phyloP scores from a whole-genome alignment of 2,113 vertebrate genomes.

The Xiphophorus couchianus region DNA sequence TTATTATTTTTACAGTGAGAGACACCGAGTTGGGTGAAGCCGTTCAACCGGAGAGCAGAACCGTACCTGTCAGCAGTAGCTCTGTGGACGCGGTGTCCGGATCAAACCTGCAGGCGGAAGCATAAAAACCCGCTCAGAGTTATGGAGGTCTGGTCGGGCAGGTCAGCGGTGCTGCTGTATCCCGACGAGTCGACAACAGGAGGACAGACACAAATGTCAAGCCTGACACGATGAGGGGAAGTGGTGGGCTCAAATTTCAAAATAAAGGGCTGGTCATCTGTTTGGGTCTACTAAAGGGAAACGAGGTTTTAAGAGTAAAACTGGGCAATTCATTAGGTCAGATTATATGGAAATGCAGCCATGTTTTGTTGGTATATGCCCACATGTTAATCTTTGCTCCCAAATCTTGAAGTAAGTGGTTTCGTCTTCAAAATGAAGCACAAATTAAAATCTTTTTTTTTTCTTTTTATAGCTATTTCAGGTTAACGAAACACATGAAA shows the following conservation, averaged over 20 bases:
- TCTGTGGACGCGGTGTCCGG: not conserved
- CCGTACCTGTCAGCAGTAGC: constrained; percentile 33
- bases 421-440: too few species aligned
- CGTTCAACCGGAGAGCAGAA: not conserved
- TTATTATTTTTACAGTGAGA: not conserved
- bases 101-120: not conserved
- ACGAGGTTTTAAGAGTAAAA: not conserved
- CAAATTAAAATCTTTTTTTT: too few species aligned
- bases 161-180: not conserved
- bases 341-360: too few species aligned
- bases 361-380: too few species aligned
- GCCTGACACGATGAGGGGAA: not conserved
- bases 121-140: not conserved
- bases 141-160: not conserved
- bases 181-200: constrained; percentile 21
- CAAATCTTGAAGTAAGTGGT: too few species aligned
- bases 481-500: too few species aligned
- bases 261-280: not conserved
- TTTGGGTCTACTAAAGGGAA: not conserved
- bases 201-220: constrained; percentile 7
- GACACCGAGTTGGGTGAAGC: not conserved
- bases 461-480: too few species aligned
- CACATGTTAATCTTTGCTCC: too few species aligned
- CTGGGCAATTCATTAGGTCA: not conserved
- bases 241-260: not conserved